Base-by-base conservation (phyloP, 2,113 vertebrate genomes). In the Neogale vison region DNA sequence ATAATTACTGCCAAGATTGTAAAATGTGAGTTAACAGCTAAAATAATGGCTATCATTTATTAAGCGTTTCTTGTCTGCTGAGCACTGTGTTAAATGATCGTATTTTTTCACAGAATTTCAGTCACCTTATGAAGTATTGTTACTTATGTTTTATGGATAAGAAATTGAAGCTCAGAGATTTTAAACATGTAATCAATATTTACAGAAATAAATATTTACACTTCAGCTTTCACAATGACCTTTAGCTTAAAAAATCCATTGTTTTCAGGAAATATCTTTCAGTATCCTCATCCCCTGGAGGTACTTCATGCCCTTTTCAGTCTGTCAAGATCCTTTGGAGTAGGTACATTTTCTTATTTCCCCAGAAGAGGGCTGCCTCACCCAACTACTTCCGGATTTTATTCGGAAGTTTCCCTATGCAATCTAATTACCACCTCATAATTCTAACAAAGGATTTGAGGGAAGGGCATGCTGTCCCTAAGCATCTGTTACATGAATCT, bases 311-410 rank as follows among this genome's bases (percentile, higher is more conserved):
- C 39, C 17, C 39, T 10, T 39, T 86, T 65, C 67, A 17, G 12
- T 52, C 7, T 18, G 36, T 7, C 50, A 31, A 45, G 39, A 42
- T 67, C 50, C n/a, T 96, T 42, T 47, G 45, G 29, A 21, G 45
- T n/a, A 47, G n/a, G 26, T 74, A 69, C 36, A 79, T 74, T 93
- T 93, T 90, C 84, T 88, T 74, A 39, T 55, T 80, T 90, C 45
- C 39, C 84, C 88, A 96, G 80, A 29, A 97, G 81, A 95, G 95
- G 91, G 76, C 71, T 20, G 36, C 76, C 39, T 72, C 7, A 2
- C 11, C 55, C 45, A 83, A 45, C 15, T 26, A 45, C 76, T 81
- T 76, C 59, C 2, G 67, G 45, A 67, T 95, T 55, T 79, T 39
- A 14, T 42, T 79, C 29, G 42, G 36, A 65, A 13, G 55, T n/a